Conservation (phyloP, 1,140 invertebrate species). For the Drosophila sulfurigaster region DNA sequence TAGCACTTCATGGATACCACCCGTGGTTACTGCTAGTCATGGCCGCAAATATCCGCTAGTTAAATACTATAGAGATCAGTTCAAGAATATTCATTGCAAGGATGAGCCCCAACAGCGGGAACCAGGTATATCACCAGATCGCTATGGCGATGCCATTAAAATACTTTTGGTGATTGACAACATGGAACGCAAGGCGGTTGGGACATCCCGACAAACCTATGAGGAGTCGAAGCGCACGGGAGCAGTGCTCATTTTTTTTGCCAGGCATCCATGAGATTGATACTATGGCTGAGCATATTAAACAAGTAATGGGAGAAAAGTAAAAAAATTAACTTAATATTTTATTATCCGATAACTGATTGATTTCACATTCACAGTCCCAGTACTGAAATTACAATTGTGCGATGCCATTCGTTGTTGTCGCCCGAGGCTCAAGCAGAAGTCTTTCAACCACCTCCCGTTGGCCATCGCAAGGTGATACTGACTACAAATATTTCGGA, state of each 20-base stretch:
- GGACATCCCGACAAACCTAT: slow-evolving; percentile 35
- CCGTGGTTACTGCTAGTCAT: slow-evolving; percentile 87
- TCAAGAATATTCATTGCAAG: slow-evolving; percentile 70
- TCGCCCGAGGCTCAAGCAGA: slow-evolving; percentile 64
- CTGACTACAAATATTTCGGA: slow-evolving; percentile 98
- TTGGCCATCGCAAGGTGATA: slow-evolving; percentile 92
- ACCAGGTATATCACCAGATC: slow-evolving; percentile 86
- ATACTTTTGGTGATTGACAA: slow-evolving; percentile 90
- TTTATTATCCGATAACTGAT: background rate
- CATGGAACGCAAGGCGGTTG: slow-evolving; percentile 86
- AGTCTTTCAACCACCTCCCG: slow-evolving; percentile 84
- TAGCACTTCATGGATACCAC: slow-evolving; percentile 86
- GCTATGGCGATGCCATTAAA: slow-evolving; percentile 88
- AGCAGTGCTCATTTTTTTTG: slow-evolving; percentile 93
- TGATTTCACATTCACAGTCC: slow-evolving; percentile 12
- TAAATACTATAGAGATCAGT: slow-evolving; percentile 90
- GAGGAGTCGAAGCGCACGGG: slow-evolving; percentile 82
- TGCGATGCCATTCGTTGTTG: slow-evolving; percentile 80
- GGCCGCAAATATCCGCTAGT: slow-evolving; percentile 86
- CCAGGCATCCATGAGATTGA: slow-evolving; percentile 95
- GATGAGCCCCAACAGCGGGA: slow-evolving; percentile 81
- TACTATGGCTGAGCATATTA: slow-evolving; percentile 78
- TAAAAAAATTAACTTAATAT: slow-evolving; percentile 20
- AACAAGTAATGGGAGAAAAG: slow-evolving; percentile 42
- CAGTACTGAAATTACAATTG: slow-evolving; percentile 52